phyloP scores from a whole-genome alignment of 2,888 invertebrate genomes.

The Drosophila austrosaltans region DNA sequence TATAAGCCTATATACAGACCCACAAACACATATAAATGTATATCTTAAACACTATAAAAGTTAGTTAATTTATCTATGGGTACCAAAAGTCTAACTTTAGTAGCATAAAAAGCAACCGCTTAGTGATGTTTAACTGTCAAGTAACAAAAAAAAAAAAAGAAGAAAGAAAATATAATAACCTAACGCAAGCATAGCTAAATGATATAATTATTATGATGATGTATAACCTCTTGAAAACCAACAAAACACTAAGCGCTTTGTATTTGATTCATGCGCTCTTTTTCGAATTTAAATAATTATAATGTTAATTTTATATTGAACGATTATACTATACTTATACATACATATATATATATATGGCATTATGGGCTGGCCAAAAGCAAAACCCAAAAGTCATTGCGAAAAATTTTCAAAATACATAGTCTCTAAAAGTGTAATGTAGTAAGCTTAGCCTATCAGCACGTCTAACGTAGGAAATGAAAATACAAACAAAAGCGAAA shows the following conservation, averaged over 20 bases:
- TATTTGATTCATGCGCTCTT: constrained; percentile 67
- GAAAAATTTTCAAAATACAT: constrained; percentile 14
- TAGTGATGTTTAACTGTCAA: constrained; percentile 43
- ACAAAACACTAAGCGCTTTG: constrained; percentile 71
- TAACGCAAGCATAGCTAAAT: constrained; percentile 38
- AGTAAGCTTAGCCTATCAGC: constrained; percentile 34
- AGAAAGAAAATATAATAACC: constrained; percentile 9
- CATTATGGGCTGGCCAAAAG: constrained; percentile 37
- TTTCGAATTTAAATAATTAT: constrained; percentile 74
- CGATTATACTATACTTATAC: not conserved
- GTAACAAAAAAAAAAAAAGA: constrained; percentile 23
- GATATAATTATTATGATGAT: constrained; percentile 20
- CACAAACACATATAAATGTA: not conserved
- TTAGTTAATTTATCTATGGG: constrained; percentile 53
- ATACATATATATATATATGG: constrained; percentile 28
- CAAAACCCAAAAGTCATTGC: constrained; percentile 30
- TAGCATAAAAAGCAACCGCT: constrained; percentile 48
- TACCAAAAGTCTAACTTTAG: constrained; percentile 59
- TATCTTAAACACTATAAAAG: constrained; percentile 17
- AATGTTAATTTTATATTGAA: constrained; percentile 51
- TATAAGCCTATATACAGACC: constrained; percentile 10
- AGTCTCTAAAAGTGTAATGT: not conserved
- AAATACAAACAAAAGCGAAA: constrained; percentile 18
- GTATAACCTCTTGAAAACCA: constrained; percentile 31
- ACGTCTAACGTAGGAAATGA: constrained; percentile 56